Percentiles rank a stretch among this genome's conserved stretches.
phyloP scores from a whole-genome alignment of 2,888 invertebrate species.

The Enchytraeus crypticus region DNA sequence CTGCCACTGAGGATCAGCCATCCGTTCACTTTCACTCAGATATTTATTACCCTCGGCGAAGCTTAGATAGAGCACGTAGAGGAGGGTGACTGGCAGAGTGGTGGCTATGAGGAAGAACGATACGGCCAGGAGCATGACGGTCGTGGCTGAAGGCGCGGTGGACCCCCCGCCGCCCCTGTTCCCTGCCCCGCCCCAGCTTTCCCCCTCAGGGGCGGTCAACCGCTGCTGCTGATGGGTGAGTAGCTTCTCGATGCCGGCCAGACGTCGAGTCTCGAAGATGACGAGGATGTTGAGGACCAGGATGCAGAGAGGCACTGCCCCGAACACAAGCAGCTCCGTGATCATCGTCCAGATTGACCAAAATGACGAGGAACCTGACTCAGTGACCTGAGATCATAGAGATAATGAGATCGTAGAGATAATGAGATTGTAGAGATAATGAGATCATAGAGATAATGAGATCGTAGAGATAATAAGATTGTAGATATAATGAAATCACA shows the following conservation, averaged over 20 bases:
- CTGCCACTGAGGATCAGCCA: conserved; percentile 35
- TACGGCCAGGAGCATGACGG: conserved; percentile 44
- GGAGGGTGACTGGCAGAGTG: conserved; percentile 39
- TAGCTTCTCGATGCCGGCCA: conserved; percentile 22
- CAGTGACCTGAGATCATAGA: neutral
- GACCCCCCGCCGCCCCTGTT: conserved; percentile 20
- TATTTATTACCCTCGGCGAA: conserved; percentile 28
- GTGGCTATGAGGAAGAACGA: conserved; percentile 42
- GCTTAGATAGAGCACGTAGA: conserved; percentile 32
- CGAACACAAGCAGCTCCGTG: conserved; percentile 44
- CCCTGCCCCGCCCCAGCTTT: neutral
- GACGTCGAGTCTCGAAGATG: conserved; percentile 36
- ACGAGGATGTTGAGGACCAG: conserved; percentile 44
- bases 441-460: too few relatives aligned
- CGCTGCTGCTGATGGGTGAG: conserved; percentile 16
- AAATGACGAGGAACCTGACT: conserved; percentile 29
- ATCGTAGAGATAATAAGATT: too few relatives aligned
- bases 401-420: too few relatives aligned
- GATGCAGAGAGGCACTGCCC: conserved; percentile 42
- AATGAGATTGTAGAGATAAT: too few relatives aligned
- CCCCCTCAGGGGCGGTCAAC: too few relatives aligned
- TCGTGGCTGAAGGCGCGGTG: conserved; percentile 36
- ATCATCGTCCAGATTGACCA: conserved; percentile 43
- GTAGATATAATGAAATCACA: too few relatives aligned
- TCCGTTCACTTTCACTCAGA: conserved; percentile 33